Percentiles rank a stretch among this genome's conserved stretches.
phyloP scores from a whole-genome alignment of 2,113 vertebrate genomes.

The Aleadryas rufinucha region DNA sequence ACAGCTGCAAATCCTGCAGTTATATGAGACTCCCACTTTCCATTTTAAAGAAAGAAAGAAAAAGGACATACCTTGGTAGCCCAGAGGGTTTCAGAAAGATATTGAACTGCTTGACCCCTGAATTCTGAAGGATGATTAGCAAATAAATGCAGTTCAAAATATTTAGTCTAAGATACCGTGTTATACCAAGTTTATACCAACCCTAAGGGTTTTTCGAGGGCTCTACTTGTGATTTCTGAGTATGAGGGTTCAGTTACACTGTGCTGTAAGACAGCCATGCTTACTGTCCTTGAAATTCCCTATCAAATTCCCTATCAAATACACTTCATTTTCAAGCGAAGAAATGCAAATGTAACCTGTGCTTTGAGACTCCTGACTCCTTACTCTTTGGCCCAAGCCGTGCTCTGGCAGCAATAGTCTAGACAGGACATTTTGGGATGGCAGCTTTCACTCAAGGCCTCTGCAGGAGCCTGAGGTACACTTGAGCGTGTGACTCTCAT shows the following conservation, averaged over 20 bases:
- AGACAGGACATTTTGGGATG: neutral
- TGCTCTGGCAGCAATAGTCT: neutral
- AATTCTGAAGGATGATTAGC: neutral
- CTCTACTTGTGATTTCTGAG: neutral
- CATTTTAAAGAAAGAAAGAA: neutral
- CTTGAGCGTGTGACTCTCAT: neutral
- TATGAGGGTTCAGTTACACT: neutral
- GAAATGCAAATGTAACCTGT: neutral
- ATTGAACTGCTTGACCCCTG: neutral
- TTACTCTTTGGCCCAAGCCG: neutral
- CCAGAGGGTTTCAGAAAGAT: neutral
- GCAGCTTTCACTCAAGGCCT: neutral
- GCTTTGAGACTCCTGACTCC: neutral
- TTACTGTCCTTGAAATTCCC: neutral
- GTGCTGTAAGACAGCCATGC: neutral
- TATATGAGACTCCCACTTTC: neutral
- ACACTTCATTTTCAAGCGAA: neutral
- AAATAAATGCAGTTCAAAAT: neutral
- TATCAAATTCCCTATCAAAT: neutral
- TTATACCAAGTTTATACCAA: neutral
- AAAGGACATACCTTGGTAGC: neutral
- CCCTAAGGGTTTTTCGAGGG: neutral
- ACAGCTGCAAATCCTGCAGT: neutral
- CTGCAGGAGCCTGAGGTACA: neutral
- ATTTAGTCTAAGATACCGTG: rapidly evolving